A percentile compares a stretch with the other conserved stretches of the same genome.
Evolutionary conservation across 2,113 vertebrate species (phyloP).

Genomic region (Caretta caretta): DNA sequence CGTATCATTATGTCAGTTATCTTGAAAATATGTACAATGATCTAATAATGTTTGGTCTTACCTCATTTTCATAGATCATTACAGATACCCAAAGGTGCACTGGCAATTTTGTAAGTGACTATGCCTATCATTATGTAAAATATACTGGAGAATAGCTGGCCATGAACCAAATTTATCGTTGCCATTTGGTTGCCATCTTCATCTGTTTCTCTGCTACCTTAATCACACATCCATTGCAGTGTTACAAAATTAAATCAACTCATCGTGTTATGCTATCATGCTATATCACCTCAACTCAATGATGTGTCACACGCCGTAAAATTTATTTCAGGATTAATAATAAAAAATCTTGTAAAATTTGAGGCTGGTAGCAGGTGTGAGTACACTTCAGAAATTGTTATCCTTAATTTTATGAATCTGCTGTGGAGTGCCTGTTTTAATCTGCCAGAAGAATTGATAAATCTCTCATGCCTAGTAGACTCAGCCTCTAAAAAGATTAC

Average conservation of each 20-base stretch:
- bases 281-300: background rate
- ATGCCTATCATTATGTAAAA: conserved; percentile 18
- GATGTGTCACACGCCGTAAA: background rate
- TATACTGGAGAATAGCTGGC: background rate
- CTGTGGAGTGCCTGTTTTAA: background rate
- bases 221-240: background rate
- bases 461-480: background rate
- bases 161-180: background rate
- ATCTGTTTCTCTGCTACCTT: conserved; percentile 18
- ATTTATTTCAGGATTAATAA: background rate
- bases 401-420: background rate
- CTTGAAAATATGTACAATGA: conserved; percentile 32
- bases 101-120: conserved; percentile 9
- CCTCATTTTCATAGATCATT: conserved; percentile 55
- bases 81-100: conserved; percentile 31
- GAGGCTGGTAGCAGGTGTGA: background rate
- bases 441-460: background rate
- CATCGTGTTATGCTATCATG: background rate
- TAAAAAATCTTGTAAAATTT: background rate
- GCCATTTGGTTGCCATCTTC: conserved; percentile 42
- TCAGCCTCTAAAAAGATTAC: background rate
- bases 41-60: conserved; percentile 19
- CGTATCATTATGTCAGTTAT: background rate
- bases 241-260: background rate
- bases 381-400: background rate